Base-by-base conservation (phyloP, 2,888 invertebrate genomes). In the Thalpophila matura region DNA sequence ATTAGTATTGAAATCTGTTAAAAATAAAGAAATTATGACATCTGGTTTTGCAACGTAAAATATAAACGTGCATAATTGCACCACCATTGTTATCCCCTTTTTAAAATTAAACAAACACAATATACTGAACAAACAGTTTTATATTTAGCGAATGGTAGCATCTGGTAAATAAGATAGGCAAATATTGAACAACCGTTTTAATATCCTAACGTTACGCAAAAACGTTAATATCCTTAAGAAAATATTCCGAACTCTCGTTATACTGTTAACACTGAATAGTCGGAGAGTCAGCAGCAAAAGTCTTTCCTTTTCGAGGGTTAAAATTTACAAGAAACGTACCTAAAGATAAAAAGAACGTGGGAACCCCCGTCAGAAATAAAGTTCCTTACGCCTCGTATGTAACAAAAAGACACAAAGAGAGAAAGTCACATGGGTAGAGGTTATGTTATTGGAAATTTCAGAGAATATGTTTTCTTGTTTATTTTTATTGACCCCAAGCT, bases 111-210 rank as follows among this genome's bases (percentile, higher is more conserved):
- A 64, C 0, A 40, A 24, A 40, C 33, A n/a, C n/a, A 62, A 16
- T 12, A 16, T n/a, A 27, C 9, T 18, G 20, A 37, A 29, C 10
- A 22, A 27, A 9, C 6, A 37, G n/a, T 16, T 22, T 16, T 22
- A 10, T 22, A 4, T 3, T 1, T 2, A 20, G 14, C 2, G 35
- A 51, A 55, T 35, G 29, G 27, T 12, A 37, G 4, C 20, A 42
- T 46, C 58, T 37, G 43, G 22, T 16, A 45, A 6, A 31, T 22
- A 24, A 40, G 3, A 29, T 6, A 26, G 7, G 26, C 35, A 68
- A 71, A 71, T 54, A 71, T 74, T 71, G 27, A 42, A 35, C 42
- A 54, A 12, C n/a, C 18, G 16, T 58, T 68, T 54, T 66, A 61
- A 66, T 74, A 71, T 71, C 20, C 33, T 29, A 35, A 26, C 46